These are phyloP conservation scores for Porites lutea DNA, from an alignment of 64 coral and sea anemone genomes.

Conservation along the genomic window DNA sequence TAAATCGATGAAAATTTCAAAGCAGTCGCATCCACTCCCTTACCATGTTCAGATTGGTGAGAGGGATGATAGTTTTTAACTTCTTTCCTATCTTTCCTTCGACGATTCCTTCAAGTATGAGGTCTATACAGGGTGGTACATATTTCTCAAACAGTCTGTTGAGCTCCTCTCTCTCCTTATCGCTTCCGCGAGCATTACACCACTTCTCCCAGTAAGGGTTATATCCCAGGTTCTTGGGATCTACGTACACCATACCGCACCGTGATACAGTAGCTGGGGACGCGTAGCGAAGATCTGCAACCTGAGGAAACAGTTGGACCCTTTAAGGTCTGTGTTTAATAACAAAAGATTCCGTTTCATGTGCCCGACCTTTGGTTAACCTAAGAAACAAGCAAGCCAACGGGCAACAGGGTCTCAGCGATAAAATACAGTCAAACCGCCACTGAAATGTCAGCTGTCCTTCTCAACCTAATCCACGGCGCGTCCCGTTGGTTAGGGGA, in stretches of 20 bases:
- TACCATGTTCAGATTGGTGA: conserved; percentile 99
- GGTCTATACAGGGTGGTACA: conserved; percentile 88
- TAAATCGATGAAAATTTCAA: no score
- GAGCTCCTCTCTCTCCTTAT: conserved; percentile 92
- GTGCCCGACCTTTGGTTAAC: no score
- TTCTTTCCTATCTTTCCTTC: conserved; percentile 99
- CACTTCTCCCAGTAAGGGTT: conserved; percentile 93
- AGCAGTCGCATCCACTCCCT: neutral
- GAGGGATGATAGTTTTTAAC: conserved; percentile 95
- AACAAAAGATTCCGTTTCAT: no score
- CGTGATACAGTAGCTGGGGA: conserved; percentile 97
- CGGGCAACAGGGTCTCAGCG: no score
- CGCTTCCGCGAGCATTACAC: conserved; percentile 71
- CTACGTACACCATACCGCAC: conserved; percentile 99
- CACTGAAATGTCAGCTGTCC: no score
- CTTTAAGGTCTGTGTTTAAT: no score
- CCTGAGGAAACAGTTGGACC: conserved; percentile 36
- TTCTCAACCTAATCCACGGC: no score
- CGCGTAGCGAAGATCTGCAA: conserved; percentile 94
- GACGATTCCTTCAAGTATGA: conserved; percentile 93
- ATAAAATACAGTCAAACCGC: no score
- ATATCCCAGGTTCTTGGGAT: conserved; percentile 97
- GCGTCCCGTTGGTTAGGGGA: no score
- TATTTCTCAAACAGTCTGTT: conserved; percentile 97
- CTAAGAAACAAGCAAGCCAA: no score